These are phyloP conservation scores for Polietes domitor DNA, from an alignment of 2,888 invertebrate genomes.

Conservation along the genomic window DNA sequence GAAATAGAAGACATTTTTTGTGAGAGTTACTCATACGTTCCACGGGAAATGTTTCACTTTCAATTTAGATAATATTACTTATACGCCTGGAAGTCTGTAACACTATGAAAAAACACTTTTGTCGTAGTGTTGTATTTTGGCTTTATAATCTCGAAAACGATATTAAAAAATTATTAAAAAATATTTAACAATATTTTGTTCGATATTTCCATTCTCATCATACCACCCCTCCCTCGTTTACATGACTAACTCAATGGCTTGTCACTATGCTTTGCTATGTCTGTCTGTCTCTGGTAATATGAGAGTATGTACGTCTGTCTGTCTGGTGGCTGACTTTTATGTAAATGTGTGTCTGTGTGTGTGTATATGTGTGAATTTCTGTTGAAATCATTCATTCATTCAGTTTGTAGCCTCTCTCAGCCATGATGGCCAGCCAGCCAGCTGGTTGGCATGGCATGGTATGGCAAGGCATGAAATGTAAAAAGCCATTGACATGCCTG, in stretches of 20 bases:
- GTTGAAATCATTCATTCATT: slow-evolving; percentile 26
- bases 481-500: slow-evolving; percentile 66
- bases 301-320: neutral
- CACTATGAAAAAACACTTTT: no score
- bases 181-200: no score
- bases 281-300: neutral
- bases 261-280: slow-evolving; percentile 9
- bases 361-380: slow-evolving; percentile 19
- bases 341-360: neutral
- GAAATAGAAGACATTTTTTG: no score
- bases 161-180: no score
- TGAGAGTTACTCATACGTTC: no score
- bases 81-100: no score
- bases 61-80: no score
- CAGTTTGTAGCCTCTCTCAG: slow-evolving; percentile 1
- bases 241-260: slow-evolving; percentile 24
- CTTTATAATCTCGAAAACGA: no score
- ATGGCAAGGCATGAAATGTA: slow-evolving; percentile 36
- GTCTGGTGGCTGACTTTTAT: neutral
- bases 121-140: no score
- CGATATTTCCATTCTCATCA: neutral
- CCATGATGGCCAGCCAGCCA: neutral
- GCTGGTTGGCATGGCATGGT: neutral
- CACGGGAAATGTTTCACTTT: no score
- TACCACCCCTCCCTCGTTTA: neutral